Evolutionary conservation across 1,140 invertebrate species (phyloP).

Genomic region (Phymastichus coffea): DNA sequence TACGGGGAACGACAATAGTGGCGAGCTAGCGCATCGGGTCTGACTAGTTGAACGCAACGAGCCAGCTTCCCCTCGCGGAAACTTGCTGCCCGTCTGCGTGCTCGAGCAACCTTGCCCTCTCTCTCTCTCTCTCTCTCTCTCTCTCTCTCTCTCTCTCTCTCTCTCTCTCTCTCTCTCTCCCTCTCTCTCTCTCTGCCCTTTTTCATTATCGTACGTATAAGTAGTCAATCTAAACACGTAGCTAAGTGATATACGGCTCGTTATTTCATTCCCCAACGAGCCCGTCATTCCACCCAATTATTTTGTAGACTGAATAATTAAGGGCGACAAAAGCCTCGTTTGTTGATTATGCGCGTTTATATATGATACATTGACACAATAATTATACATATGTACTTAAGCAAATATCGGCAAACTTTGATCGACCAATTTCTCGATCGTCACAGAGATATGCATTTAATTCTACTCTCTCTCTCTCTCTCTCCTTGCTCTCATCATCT

Average conservation of each 20-base stretch:
- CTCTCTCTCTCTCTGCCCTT: too few relatives aligned
- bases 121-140: too few relatives aligned
- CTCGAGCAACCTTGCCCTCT: too few relatives aligned
- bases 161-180: too few relatives aligned
- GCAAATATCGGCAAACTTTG: conserved; percentile 19
- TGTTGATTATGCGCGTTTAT: conserved; percentile 24
- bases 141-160: too few relatives aligned
- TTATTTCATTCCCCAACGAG: conserved; percentile 11
- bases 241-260: conserved; percentile 2
- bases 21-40: neutral
- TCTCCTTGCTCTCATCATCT: too few relatives aligned
- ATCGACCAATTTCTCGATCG: conserved; percentile 20
- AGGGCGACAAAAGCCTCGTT: conserved; percentile 10
- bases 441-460: neutral
- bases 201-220: conserved; percentile 24
- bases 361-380: too few relatives aligned
- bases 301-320: conserved; percentile 21
- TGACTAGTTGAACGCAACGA: conserved; percentile 4
- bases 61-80: conserved; percentile 4
- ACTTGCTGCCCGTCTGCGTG: neutral
- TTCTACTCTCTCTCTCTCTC: neutral
- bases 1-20: neutral
- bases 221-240: conserved; percentile 12
- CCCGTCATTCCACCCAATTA: too few relatives aligned
- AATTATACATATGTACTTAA: conserved; percentile 10